These are phyloP conservation scores for Caerostris extrusa DNA, from an alignment of 1,140 invertebrate species.

Conservation along the genomic window DNA sequence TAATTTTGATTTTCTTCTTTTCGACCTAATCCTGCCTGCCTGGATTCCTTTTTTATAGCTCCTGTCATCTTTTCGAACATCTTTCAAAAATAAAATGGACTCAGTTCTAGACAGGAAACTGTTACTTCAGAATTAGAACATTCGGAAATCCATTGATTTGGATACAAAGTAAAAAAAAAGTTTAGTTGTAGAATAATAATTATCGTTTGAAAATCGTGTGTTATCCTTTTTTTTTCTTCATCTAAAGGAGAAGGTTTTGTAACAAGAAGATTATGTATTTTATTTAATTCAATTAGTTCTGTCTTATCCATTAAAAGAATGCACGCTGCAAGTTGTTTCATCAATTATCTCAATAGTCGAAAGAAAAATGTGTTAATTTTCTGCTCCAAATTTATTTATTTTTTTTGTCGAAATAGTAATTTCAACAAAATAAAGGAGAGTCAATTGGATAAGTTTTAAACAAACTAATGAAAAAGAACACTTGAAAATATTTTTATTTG, in stretches of 20 bases:
- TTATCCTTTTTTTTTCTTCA: background rate
- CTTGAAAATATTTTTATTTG: no score
- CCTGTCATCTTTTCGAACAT: slow-evolving; percentile 13
- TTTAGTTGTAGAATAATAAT: slow-evolving; percentile 2
- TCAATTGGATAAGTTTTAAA: no score
- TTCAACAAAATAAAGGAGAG: no score
- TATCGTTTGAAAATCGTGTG: background rate
- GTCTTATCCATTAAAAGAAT: no score
- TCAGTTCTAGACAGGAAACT: background rate
- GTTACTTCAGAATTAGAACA: background rate
- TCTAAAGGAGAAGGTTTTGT: background rate
- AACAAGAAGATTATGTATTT: no score
- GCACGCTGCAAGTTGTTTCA: no score
- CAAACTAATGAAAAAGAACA: no score
- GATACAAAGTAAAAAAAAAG: background rate
- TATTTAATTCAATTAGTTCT: no score
- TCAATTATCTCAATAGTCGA: no score
- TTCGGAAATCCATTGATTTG: background rate
- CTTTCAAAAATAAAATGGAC: background rate
- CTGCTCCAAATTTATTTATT: no score
- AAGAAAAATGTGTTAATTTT: no score
- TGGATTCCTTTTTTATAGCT: background rate
- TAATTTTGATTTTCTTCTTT: background rate
- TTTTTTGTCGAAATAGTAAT: no score
- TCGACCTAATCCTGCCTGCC: background rate